Percentiles rank a stretch among this genome's conserved stretches.
phyloP scores from a whole-genome alignment of 2,113 vertebrate genomes.

The Cinclus cinclus region DNA sequence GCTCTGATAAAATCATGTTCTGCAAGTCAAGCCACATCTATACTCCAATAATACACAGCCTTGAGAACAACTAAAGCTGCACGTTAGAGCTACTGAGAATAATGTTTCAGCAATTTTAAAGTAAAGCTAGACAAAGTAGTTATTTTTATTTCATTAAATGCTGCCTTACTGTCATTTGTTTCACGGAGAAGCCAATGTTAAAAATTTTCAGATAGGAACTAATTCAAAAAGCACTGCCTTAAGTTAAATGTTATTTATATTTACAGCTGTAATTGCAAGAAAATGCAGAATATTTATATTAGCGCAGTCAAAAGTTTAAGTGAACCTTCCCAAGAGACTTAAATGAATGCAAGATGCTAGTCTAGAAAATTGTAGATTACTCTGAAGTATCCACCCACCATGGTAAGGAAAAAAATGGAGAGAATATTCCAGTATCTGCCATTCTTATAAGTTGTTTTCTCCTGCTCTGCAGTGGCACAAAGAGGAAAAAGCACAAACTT shows the following conservation, averaged over 20 bases:
- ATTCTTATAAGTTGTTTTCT: not conserved
- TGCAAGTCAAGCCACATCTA: not conserved
- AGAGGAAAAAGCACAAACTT: constrained; percentile 62
- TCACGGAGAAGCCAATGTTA: not conserved
- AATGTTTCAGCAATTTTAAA: not conserved
- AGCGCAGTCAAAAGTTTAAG: not conserved
- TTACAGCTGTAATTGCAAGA: not conserved
- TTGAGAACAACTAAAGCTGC: not conserved
- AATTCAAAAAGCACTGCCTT: not conserved
- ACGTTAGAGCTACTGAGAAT: not conserved
- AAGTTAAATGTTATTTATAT: not conserved
- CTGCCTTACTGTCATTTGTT: not conserved
- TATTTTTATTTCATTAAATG: constrained; percentile 6
- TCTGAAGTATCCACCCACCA: not conserved
- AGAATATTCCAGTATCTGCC: not conserved
- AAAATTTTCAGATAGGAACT: not conserved
- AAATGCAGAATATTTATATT: not conserved
- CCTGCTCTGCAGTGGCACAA: not conserved
- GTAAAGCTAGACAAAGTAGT: not conserved
- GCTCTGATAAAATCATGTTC: not conserved
- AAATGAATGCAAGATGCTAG: not conserved
- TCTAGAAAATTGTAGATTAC: not conserved
- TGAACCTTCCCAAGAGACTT: not conserved
- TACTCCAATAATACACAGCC: not conserved
- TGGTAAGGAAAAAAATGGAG: not conserved